A percentile compares a stretch with the other conserved stretches of the same genome.
Evolutionary conservation across 2,888 invertebrate genomes (phyloP).

Genomic region (Ferrisia virgata): DNA sequence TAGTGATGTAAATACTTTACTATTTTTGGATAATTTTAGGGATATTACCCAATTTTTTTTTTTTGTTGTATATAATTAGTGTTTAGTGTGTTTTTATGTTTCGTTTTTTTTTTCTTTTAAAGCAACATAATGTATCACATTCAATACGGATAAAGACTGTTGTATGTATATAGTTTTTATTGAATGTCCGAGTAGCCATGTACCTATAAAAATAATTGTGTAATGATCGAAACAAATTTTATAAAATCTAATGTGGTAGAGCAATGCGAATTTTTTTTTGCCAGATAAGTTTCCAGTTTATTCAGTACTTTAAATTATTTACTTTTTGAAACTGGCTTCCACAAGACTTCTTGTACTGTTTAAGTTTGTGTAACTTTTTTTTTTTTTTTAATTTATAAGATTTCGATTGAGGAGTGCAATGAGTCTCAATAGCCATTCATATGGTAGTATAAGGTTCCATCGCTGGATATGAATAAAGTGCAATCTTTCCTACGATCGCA

Average conservation of each 20-base stretch:
- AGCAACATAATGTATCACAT: constrained; percentile 4
- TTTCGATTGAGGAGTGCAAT: not conserved
- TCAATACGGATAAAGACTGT: constrained; percentile 23
- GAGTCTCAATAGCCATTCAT: not conserved
- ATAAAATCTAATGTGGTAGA: not conserved
- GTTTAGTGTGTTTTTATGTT: not conserved
- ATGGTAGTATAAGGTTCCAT: not conserved
- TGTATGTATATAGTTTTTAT: constrained; percentile 10
- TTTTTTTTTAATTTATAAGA: constrained; percentile 9
- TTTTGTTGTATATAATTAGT: constrained; percentile 1
- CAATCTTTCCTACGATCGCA: not conserved
- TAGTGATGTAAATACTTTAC: not conserved
- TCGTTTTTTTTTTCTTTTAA: not conserved
- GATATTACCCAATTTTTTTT: constrained; percentile 10
- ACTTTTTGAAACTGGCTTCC: not conserved
- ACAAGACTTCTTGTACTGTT: constrained; percentile 13
- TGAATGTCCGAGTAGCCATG: not conserved
- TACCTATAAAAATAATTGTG: not conserved
- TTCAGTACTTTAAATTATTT: constrained; percentile 22
- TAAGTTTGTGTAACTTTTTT: not conserved
- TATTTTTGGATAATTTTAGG: no score
- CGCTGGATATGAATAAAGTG: not conserved
- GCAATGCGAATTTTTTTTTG: not conserved
- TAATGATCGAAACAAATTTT: not conserved
- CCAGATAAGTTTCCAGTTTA: no score